Evolutionary conservation across 2,888 invertebrate genomes (phyloP).

Genomic region (Metacarcinus magister): DNA sequence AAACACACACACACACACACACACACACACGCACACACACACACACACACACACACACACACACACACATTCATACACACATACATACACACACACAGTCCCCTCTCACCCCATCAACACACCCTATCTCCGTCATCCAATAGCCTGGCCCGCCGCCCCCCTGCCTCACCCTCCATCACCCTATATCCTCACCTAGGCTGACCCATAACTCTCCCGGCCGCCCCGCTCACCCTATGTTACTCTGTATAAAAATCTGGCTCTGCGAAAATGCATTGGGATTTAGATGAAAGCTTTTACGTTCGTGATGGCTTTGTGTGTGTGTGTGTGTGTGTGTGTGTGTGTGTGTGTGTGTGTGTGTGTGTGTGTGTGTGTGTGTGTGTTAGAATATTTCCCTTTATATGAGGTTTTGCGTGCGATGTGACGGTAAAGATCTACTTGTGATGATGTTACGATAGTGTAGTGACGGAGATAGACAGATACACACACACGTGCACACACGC

Average conservation of each 20-base stretch:
- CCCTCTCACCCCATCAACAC: background rate
- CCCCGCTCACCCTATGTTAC: background rate
- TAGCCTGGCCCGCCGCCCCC: background rate
- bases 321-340: constrained; percentile 40
- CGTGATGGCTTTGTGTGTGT: background rate
- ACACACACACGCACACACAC: too few species aligned
- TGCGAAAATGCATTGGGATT: too few species aligned
- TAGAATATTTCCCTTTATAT: background rate
- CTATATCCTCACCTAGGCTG: background rate
- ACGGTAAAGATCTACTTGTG: too few species aligned
- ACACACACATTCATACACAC: background rate
- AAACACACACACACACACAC: too few species aligned
- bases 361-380: constrained; percentile 31
- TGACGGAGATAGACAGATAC: too few species aligned
- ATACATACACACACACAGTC: background rate
- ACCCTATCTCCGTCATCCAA: background rate
- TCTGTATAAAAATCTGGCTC: background rate
- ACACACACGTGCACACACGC: too few species aligned
- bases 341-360: background rate
- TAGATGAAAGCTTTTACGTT: background rate
- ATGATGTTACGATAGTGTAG: too few species aligned
- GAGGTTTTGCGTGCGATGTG: background rate
- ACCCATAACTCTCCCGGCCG: constrained; percentile 7
- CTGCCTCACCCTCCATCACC: background rate
- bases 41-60: background rate